A percentile compares a stretch with the other conserved stretches of the same genome.
phyloP scores from a whole-genome alignment of 2,797 vertebrate species.

The Pseudochaenichthys georgianus region DNA sequence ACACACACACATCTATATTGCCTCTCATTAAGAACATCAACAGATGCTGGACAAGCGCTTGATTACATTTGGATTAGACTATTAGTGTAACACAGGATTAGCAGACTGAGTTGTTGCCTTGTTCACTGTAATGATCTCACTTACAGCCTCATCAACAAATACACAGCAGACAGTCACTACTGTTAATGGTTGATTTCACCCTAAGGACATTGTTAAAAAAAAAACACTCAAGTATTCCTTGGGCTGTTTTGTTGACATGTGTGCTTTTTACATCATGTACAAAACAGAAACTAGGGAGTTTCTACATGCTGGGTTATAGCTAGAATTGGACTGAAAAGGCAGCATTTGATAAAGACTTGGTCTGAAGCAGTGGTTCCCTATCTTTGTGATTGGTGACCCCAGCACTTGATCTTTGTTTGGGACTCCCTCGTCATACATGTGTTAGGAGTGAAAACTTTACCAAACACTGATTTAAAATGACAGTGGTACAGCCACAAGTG shows the following conservation, averaged over 20 bases:
- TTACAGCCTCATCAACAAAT: constrained; percentile 25
- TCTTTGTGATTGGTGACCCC: background rate
- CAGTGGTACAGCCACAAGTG: background rate
- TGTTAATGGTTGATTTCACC: background rate
- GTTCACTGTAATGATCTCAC: constrained; percentile 44
- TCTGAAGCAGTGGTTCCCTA: background rate
- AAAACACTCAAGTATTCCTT: background rate
- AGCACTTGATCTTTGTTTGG: too few relatives aligned
- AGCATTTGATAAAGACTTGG: too few relatives aligned
- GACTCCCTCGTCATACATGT: background rate
- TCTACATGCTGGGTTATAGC: background rate
- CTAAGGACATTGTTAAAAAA: background rate
- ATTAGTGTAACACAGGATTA: constrained; percentile 59
- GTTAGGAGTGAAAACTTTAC: background rate
- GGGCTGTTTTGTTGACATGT: background rate
- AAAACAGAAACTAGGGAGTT: background rate
- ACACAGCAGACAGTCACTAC: background rate
- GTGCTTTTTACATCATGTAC: too few relatives aligned
- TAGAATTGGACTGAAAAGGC: background rate
- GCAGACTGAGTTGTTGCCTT: constrained; percentile 41
- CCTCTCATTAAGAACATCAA: constrained; percentile 58
- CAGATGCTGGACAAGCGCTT: constrained; percentile 66
- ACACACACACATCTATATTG: constrained; percentile 21
- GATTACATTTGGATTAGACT: constrained; percentile 73
- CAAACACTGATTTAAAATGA: background rate